These are phyloP conservation scores for Alcis repandata DNA, from an alignment of 2,888 invertebrate species.

Conservation along the genomic window DNA sequence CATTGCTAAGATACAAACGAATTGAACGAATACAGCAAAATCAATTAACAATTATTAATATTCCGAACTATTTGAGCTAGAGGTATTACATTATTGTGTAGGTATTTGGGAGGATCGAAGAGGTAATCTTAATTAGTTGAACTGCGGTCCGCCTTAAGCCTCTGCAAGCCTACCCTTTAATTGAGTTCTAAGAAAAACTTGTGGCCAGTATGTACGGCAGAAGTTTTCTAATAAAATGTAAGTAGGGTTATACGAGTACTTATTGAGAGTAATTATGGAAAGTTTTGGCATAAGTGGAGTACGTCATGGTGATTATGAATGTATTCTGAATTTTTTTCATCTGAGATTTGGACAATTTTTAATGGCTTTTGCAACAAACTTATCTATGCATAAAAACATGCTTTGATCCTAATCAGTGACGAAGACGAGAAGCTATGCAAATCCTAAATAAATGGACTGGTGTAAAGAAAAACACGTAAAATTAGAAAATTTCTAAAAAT, in stretches of 20 bases:
- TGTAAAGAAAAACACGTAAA: too few relatives aligned
- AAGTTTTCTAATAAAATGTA: constrained; percentile 25
- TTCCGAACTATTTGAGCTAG: constrained; percentile 16
- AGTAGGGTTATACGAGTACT: constrained; percentile 6
- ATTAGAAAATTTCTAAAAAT: too few relatives aligned
- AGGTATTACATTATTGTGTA: constrained; percentile 19
- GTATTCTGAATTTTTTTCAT: not conserved
- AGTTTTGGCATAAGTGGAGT: constrained; percentile 1
- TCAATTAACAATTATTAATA: constrained; percentile 34
- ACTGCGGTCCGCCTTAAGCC: constrained; percentile 22
- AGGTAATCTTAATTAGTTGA: constrained; percentile 36
- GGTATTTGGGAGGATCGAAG: constrained; percentile 28
- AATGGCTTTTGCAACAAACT: too few relatives aligned
- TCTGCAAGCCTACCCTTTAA: constrained; percentile 28
- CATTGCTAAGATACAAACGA: not conserved
- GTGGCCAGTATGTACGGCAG: constrained; percentile 5
- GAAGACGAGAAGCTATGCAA: too few relatives aligned
- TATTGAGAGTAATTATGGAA: constrained; percentile 6
- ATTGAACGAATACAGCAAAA: constrained; percentile 19
- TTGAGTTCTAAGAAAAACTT: constrained; percentile 36
- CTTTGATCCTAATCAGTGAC: too few relatives aligned
- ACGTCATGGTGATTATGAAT: not conserved
- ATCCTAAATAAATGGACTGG: too few relatives aligned
- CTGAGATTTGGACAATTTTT: too few relatives aligned
- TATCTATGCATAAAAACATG: too few relatives aligned